Evolutionary conservation across 2,113 vertebrate genomes (phyloP).

Genomic region (Nothocercus nigrocapillus): DNA sequence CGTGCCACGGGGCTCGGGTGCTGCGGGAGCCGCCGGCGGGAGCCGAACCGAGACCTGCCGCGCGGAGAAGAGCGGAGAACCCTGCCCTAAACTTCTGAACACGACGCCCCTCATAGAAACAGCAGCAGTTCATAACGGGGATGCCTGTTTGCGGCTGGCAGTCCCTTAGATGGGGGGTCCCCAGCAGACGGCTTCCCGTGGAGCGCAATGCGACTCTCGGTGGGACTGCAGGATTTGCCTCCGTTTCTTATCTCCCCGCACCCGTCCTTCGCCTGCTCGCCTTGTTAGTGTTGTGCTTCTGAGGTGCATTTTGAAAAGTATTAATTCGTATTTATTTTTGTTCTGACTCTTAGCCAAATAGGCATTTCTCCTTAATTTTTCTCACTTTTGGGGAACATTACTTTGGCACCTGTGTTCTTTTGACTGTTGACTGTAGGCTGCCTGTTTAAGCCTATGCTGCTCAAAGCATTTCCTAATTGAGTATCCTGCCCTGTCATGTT

Average conservation of each 20-base stretch:
- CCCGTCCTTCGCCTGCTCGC: slow-evolving; percentile 21
- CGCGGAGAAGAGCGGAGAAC: slow-evolving; percentile 45
- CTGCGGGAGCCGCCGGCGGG: not conserved
- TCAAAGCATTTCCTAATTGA: not conserved
- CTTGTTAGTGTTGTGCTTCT: slow-evolving; percentile 42
- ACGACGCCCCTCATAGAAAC: slow-evolving; percentile 76
- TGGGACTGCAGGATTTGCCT: slow-evolving; percentile 77
- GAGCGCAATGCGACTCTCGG: slow-evolving; percentile 75
- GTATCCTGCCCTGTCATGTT: not conserved
- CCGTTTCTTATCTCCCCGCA: slow-evolving; percentile 70
- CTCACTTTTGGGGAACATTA: slow-evolving; percentile 50
- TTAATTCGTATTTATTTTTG: not conserved
- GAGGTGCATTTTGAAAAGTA: not conserved
- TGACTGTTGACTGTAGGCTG: not conserved
- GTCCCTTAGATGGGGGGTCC: slow-evolving; percentile 83
- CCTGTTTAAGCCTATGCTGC: slow-evolving; percentile 33
- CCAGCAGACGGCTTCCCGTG: slow-evolving; percentile 77
- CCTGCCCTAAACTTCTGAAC: slow-evolving; percentile 76
- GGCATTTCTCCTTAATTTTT: slow-evolving; percentile 40
- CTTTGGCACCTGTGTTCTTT: slow-evolving; percentile 53
- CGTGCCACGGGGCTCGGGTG: not conserved
- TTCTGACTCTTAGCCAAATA: slow-evolving; percentile 57
- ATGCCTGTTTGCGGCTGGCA: slow-evolving; percentile 85
- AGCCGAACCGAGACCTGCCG: not conserved
- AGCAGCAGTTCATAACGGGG: slow-evolving; percentile 80